Conservation (phyloP, 2,797 vertebrate species). For the Enteromius paludinosus region DNA sequence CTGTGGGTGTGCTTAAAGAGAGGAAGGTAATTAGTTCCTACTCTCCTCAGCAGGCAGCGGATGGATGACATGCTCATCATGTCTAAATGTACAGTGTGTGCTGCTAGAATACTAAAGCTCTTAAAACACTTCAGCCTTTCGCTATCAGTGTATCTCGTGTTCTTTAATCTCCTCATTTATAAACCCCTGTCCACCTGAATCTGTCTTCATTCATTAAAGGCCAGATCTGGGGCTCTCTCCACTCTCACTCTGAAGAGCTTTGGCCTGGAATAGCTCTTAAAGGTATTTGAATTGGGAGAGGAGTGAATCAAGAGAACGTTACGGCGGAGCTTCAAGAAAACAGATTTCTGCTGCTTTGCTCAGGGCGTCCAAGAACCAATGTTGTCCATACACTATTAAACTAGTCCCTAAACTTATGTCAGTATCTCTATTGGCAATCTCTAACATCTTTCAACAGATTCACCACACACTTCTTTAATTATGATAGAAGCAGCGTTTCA, state of each 20-base stretch:
- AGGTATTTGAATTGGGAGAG: conserved; percentile 40
- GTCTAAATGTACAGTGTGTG: conserved; percentile 67
- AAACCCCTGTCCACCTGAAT: conserved; percentile 58
- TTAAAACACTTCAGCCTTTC: conserved; percentile 65
- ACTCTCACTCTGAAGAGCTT: conserved; percentile 56
- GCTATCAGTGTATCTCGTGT: conserved; percentile 60
- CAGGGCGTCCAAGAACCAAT: background rate
- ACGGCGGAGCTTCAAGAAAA: conserved; percentile 31
- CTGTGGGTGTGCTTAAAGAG: conserved; percentile 57
- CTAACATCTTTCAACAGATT: background rate
- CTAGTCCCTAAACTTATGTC: background rate
- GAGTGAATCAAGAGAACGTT: conserved; percentile 39
- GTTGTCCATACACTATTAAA: background rate
- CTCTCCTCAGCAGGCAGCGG: conserved; percentile 62
- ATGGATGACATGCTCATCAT: conserved; percentile 70
- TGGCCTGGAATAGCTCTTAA: conserved; percentile 21
- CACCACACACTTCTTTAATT: conserved; percentile 5
- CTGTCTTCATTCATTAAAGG: conserved; percentile 69
- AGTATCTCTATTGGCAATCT: background rate
- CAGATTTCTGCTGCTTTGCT: conserved; percentile 38
- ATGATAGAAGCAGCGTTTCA: background rate
- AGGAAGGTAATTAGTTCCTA: conserved; percentile 60
- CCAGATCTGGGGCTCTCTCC: conserved; percentile 68
- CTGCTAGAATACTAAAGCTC: conserved; percentile 63
- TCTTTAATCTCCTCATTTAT: conserved; percentile 60